phyloP scores from a whole-genome alignment of 2,113 vertebrate genomes.

The Scortum barcoo region DNA sequence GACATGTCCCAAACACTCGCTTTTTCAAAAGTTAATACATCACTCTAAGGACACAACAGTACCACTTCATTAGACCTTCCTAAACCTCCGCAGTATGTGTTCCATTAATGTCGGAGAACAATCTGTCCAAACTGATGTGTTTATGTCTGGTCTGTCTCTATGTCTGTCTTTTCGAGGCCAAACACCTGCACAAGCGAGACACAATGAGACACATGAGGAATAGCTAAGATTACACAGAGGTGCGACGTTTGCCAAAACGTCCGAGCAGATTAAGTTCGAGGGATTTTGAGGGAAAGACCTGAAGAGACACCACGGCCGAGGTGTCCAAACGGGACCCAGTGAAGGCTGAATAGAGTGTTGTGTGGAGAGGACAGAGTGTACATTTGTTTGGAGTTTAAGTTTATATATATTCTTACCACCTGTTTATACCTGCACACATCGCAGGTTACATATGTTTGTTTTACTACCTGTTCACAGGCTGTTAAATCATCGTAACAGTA shows the following conservation, averaged over 20 bases:
- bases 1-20: background rate
- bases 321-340: background rate
- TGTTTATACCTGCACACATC: too few relatives aligned
- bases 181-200: background rate
- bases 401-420: too few relatives aligned
- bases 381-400: too few relatives aligned
- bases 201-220: background rate
- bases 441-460: too few relatives aligned
- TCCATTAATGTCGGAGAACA: background rate
- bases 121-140: background rate
- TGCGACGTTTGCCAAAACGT: conserved; percentile 11
- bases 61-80: background rate
- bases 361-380: too few relatives aligned
- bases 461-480: too few relatives aligned
- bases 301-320: background rate
- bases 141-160: background rate
- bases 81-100: background rate
- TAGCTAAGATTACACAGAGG: background rate
- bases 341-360: too few relatives aligned
- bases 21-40: background rate
- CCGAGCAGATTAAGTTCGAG: background rate
- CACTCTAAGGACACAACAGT: background rate
- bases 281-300: background rate
- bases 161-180: background rate
- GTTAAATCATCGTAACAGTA: too few relatives aligned